A percentile compares a stretch with the other conserved stretches of the same genome.
These are phyloP conservation scores for Campoplex capitator DNA, from an alignment of 2,888 invertebrate species.

Conservation along the genomic window DNA sequence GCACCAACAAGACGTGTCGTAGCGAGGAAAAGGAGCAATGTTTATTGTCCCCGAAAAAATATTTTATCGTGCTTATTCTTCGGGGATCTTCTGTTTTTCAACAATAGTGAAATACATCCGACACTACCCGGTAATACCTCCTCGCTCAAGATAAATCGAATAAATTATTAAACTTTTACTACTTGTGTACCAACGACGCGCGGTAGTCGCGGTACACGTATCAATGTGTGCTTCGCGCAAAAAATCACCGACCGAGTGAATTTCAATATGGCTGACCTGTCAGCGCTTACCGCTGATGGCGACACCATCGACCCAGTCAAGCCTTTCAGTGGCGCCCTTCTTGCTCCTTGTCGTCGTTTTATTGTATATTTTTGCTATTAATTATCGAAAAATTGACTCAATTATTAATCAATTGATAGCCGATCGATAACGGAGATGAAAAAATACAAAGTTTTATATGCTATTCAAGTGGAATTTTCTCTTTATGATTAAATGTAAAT, in stretches of 20 bases:
- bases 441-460: neutral
- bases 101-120: neutral
- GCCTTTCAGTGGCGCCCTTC: neutral
- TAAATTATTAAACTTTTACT: neutral
- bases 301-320: conserved; percentile 81
- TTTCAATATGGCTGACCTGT: conserved; percentile 86
- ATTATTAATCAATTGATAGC: neutral
- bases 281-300: conserved; percentile 41
- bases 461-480: neutral
- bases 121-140: neutral
- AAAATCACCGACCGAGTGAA: conserved; percentile 86
- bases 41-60: conserved; percentile 13
- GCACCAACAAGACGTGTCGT: conserved; percentile 35
- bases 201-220: conserved; percentile 39
- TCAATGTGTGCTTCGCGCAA: conserved; percentile 82
- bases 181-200: conserved; percentile 25
- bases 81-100: neutral
- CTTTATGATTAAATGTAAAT: neutral
- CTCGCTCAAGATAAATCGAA: neutral
- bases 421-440: neutral
- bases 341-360: neutral
- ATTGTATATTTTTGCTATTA: neutral
- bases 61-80: neutral
- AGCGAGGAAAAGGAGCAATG: neutral
- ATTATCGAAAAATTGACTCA: neutral